Evolutionary conservation across 2,113 vertebrate genomes (phyloP).

Genomic region (Callospermophilus lateralis): DNA sequence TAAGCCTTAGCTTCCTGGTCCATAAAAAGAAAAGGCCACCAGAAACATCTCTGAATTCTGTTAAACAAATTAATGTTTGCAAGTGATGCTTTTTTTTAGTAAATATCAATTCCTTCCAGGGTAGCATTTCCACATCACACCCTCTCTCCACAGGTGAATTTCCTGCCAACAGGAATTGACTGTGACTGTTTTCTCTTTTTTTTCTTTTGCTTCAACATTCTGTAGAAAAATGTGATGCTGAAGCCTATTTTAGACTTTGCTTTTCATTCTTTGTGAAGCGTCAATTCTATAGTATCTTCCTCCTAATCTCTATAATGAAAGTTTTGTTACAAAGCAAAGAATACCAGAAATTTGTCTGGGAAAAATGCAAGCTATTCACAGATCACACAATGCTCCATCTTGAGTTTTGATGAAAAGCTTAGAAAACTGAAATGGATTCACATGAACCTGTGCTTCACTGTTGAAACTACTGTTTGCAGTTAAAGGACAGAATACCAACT

Average conservation of each 20-base stretch:
- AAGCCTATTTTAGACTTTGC: neutral
- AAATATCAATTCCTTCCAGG: neutral
- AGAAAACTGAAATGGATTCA: constrained; percentile 20
- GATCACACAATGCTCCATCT: neutral
- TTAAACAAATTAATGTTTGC: neutral
- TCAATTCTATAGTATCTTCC: neutral
- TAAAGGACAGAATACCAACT: neutral
- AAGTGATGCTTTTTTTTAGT: neutral
- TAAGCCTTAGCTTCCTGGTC: neutral
- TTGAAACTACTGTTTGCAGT: neutral
- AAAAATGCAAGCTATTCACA: neutral
- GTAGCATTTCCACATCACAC: neutral
- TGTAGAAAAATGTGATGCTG: neutral
- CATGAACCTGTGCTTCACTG: neutral
- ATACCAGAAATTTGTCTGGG: neutral
- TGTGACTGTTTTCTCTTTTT: neutral
- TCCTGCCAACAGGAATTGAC: neutral
- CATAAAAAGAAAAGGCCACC: neutral
- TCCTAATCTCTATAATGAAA: neutral
- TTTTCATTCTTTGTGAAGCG: neutral
- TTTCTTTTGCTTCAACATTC: neutral
- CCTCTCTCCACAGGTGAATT: neutral
- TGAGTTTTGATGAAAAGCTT: constrained; percentile 47
- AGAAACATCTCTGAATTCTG: neutral
- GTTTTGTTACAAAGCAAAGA: neutral